These are phyloP conservation scores for Tromatobia lineatoria DNA, from an alignment of 2,888 invertebrate species.

Conservation along the genomic window DNA sequence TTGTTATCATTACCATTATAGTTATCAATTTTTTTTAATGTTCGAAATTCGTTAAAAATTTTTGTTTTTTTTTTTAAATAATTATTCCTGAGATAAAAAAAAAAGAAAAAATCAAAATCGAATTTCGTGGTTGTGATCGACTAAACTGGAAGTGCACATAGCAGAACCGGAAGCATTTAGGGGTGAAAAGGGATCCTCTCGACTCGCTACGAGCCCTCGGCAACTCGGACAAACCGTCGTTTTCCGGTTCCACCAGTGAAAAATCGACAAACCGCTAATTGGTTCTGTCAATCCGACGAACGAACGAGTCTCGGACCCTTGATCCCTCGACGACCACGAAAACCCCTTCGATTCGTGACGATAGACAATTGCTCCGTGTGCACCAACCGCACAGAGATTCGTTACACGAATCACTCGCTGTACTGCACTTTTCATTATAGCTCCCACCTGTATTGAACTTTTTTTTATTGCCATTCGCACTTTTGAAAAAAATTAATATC, in stretches of 20 bases:
- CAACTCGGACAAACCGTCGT: slow-evolving; percentile 55
- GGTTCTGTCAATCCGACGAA: slow-evolving; percentile 75
- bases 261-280: slow-evolving; percentile 78
- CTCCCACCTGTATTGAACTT: not conserved
- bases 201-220: not conserved
- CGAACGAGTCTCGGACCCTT: slow-evolving; percentile 53
- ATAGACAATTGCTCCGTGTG: slow-evolving; percentile 31
- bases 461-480: not conserved
- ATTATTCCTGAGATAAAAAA: not conserved
- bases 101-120: not conserved
- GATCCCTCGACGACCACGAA: slow-evolving; percentile 52
- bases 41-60: too few species aligned
- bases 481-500: not conserved
- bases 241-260: slow-evolving; percentile 68
- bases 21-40: too few species aligned
- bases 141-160: slow-evolving; percentile 1
- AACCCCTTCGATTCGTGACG: slow-evolving; percentile 24
- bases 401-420: slow-evolving; percentile 66
- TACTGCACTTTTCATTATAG: slow-evolving; percentile 68
- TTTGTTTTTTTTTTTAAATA: not conserved
- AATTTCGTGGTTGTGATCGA: not conserved
- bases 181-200: slow-evolving; percentile 12
- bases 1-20: too few species aligned
- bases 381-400: slow-evolving; percentile 61
- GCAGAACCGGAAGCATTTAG: slow-evolving; percentile 1